These are phyloP conservation scores for Mellivora capensis DNA, from an alignment of 2,113 vertebrate species.

Conservation along the genomic window DNA sequence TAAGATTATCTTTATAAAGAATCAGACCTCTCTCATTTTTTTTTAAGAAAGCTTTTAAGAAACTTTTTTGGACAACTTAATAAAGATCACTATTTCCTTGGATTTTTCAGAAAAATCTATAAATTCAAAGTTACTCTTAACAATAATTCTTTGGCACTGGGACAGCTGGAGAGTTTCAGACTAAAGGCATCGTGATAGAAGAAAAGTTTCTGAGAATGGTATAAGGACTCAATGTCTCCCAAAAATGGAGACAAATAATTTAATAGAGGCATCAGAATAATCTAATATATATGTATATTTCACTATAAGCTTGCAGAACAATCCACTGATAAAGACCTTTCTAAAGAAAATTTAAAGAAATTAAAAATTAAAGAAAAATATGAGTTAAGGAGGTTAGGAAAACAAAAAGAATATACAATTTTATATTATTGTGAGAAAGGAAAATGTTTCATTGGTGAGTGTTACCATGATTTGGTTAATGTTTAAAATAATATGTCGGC, in stretches of 20 bases:
- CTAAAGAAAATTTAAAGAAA: neutral
- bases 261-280: neutral
- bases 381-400: neutral
- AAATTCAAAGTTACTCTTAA: neutral
- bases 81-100: neutral
- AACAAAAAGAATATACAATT: neutral
- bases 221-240: neutral
- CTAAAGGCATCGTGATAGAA: neutral
- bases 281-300: no score
- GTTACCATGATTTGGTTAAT: neutral
- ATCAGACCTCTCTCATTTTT: neutral
- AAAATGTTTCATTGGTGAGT: neutral
- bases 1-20: neutral
- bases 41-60: neutral
- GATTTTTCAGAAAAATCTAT: neutral
- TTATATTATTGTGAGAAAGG: neutral
- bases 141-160: neutral
- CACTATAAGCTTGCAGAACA: neutral
- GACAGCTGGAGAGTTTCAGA: neutral
- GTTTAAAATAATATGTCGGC: neutral
- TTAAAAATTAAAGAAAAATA: neutral
- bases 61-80: neutral
- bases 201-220: neutral
- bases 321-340: neutral
- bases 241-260: neutral